phyloP scores from a whole-genome alignment of 1,140 invertebrate genomes.

The Cephus cinctus region DNA sequence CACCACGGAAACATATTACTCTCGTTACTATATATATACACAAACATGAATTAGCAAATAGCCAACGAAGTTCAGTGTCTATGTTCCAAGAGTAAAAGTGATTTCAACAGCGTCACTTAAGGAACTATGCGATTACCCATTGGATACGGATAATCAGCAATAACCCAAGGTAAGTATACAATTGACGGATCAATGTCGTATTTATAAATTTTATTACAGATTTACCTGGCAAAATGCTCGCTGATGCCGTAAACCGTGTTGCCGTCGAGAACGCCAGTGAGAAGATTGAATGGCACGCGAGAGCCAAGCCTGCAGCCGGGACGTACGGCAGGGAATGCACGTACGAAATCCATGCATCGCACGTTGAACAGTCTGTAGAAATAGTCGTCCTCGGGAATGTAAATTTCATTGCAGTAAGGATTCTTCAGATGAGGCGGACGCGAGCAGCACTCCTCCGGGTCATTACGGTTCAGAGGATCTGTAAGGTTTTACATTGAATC shows the following conservation, averaged over 20 bases:
- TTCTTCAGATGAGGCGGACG: constrained; percentile 75
- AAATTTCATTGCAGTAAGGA: constrained; percentile 89
- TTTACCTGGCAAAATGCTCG: constrained; percentile 71
- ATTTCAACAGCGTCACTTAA: too few relatives aligned
- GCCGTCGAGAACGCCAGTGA: constrained; percentile 79
- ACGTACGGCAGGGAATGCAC: constrained; percentile 79
- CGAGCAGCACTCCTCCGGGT: constrained; percentile 85
- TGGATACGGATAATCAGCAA: too few relatives aligned
- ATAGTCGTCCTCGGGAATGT: constrained; percentile 86
- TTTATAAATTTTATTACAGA: neutral
- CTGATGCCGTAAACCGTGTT: constrained; percentile 85
- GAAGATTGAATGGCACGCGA: constrained; percentile 76
- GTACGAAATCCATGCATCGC: constrained; percentile 84
- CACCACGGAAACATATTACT: too few relatives aligned
- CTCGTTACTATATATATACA: too few relatives aligned
- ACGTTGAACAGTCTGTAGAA: constrained; percentile 85
- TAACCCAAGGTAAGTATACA: too few relatives aligned
- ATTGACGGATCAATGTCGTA: too few relatives aligned
- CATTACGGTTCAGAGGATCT: constrained; percentile 83
- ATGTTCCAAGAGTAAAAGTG: too few relatives aligned
- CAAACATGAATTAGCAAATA: too few relatives aligned
- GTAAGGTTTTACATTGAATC: too few relatives aligned
- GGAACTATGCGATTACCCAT: too few relatives aligned
- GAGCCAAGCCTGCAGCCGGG: constrained; percentile 82
- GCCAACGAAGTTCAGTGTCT: too few relatives aligned